Conservation (phyloP, 1,140 invertebrate species). For the Drosophila guanche region DNA sequence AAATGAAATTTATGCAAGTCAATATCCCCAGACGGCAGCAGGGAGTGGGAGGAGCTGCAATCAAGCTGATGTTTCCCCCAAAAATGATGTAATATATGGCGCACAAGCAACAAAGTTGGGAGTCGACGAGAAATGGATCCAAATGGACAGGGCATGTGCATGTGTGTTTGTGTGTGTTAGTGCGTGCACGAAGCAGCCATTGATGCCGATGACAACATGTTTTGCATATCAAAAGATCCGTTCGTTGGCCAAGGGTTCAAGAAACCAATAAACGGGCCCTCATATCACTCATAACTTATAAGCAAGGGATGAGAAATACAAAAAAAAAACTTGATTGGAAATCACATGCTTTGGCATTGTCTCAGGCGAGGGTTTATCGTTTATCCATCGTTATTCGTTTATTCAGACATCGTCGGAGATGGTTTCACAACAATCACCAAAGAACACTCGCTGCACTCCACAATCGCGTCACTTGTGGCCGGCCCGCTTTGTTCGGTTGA, state of each 20-base stretch:
- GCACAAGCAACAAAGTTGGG: conserved; percentile 28
- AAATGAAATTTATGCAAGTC: conserved; percentile 52
- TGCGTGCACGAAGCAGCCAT: conserved; percentile 23
- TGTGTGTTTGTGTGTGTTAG: conserved; percentile 6
- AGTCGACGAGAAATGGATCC: conserved; percentile 23
- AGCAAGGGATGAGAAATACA: too few species aligned
- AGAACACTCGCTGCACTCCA: conserved; percentile 82
- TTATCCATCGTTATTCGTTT: conserved; percentile 27
- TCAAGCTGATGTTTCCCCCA: conserved; percentile 23
- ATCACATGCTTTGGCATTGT: conserved; percentile 21
- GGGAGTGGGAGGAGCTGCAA: conserved; percentile 42
- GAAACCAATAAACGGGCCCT: conserved; percentile 59
- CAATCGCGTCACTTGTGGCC: conserved; percentile 70
- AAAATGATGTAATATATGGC: too few species aligned
- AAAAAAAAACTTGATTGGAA: conserved; percentile 33
- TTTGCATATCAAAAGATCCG: conserved; percentile 55
- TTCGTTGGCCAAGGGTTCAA: conserved; percentile 51
- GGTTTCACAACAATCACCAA: conserved; percentile 76
- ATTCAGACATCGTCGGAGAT: conserved; percentile 29
- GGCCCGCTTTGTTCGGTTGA: conserved; percentile 33
- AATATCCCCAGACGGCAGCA: conserved; percentile 7
- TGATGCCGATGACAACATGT: conserved; percentile 47
- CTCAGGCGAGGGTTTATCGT: conserved; percentile 7
- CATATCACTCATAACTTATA: conserved; percentile 31
- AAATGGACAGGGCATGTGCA: conserved; percentile 36